Evolutionary conservation across 64 coral and sea anemone species (phyloP).

Genomic region (Exaiptasia diaphana): DNA sequence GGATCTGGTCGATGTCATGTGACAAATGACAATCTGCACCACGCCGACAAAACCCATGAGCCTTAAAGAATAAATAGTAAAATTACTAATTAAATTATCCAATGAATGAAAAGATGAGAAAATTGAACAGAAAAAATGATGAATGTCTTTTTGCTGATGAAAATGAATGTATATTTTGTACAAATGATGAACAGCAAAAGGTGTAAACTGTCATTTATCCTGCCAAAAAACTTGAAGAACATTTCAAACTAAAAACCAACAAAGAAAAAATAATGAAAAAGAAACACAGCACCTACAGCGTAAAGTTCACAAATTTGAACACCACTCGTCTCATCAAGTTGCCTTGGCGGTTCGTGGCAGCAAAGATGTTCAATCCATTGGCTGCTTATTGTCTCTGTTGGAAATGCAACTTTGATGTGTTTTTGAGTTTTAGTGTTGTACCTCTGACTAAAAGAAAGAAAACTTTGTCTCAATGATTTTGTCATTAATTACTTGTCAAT

Average conservation of each 20-base stretch:
- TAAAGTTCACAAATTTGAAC: constrained; percentile 63
- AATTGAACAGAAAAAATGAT: too few relatives aligned
- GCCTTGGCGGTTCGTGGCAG: constrained; percentile 5
- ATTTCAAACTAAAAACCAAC: too few relatives aligned
- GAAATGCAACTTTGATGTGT: constrained; percentile 39
- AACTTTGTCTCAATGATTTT: too few relatives aligned
- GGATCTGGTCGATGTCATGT: constrained; percentile 86
- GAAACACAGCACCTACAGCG: constrained; percentile 77
- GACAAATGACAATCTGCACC: constrained; percentile 67
- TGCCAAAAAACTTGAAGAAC: too few relatives aligned
- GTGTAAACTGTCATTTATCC: too few relatives aligned
- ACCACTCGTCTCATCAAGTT: not conserved
- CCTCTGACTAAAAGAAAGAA: constrained; percentile 42
- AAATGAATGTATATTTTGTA: too few relatives aligned
- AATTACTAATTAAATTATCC: not conserved
- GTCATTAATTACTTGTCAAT: too few relatives aligned
- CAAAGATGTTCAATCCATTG: constrained; percentile 55
- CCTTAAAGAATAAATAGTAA: constrained; percentile 23
- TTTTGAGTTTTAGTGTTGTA: constrained; percentile 10
- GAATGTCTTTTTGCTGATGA: too few relatives aligned
- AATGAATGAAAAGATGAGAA: too few relatives aligned
- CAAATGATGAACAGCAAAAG: too few relatives aligned
- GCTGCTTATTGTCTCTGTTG: not conserved
- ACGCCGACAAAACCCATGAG: constrained; percentile 81
- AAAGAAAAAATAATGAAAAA: too few relatives aligned